These are phyloP conservation scores for Riparia riparia DNA, from an alignment of 2,113 vertebrate species.

Conservation along the genomic window DNA sequence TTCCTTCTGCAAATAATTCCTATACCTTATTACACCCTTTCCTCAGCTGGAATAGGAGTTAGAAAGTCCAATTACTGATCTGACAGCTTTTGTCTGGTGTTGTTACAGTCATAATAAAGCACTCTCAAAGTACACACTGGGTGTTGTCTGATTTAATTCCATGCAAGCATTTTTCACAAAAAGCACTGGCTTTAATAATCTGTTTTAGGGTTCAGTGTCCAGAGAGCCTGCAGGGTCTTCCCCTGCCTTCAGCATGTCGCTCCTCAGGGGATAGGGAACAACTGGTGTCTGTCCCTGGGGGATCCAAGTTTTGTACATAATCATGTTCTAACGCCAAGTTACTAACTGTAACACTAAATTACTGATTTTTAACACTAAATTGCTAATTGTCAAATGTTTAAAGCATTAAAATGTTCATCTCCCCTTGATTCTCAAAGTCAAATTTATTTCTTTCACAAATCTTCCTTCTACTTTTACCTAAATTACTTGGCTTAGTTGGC, in stretches of 20 bases:
- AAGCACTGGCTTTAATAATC: neutral
- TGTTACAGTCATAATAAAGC: neutral
- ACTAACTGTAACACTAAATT: neutral
- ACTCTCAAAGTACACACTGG: neutral
- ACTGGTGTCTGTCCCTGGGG: neutral
- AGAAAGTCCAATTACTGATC: neutral
- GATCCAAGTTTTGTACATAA: neutral
- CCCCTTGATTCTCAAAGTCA: neutral
- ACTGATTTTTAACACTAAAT: neutral
- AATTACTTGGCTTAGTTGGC: neutral
- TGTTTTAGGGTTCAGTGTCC: neutral
- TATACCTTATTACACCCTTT: neutral
- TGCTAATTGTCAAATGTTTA: neutral
- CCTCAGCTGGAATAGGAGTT: neutral
- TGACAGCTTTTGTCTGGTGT: neutral
- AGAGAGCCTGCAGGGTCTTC: neutral
- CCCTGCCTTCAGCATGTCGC: neutral
- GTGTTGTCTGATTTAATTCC: neutral
- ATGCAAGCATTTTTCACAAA: neutral
- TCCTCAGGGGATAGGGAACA: neutral
- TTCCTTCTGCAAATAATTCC: neutral
- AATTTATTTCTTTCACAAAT: neutral
- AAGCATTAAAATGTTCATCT: neutral
- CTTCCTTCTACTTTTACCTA: neutral
- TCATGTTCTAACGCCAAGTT: neutral